Evolutionary conservation across 1,140 invertebrate species (phyloP), one percentile per base, ranked within the genome.

Genomic region (Drosophila littoralis): DNA sequence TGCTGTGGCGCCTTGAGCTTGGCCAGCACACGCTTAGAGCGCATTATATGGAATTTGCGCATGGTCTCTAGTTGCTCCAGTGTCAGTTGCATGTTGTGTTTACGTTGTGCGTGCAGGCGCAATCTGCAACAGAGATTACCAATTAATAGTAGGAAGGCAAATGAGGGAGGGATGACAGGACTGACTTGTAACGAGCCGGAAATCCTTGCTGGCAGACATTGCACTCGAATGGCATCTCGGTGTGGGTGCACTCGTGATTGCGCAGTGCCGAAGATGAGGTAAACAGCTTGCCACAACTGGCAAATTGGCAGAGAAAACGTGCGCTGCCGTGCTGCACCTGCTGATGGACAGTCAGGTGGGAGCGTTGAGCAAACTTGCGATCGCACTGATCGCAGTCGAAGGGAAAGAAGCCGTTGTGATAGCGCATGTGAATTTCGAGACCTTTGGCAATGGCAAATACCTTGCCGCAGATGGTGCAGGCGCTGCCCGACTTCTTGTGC

Each of bases 331-430:
- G 85, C 10, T 79, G 57, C 4, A 90, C 78, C 55, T 81, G 66
- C 36, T 52, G 61, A 51, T 86, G 85, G 6, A 82, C 57, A 7
- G 61, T 81, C 17, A 90, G 59, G 69, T 89, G 85, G 7, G 83
- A 78, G 33, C 75, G 55, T 81, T 97, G 96, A 0, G 97, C 96
- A 90, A 97, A 97, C 68, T 96, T 95, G 0, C 96, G 93, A 15
- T 96, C 94, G 88, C 97, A 97, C 76, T 96, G 95, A 35, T 94
- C 94, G 82, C 97, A 98, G 32, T 95, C 93, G 74, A 97, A 97
- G 0, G 94, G 94, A 51, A 94, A 93, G 42, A 94, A 91, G 0
- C 94, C 94, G 0, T 94, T 95, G 60, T 95, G 94, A 43, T 94
- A 94, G 7, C 94, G 93, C 79, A 94, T 94, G 57, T 95, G 94